Conservation (phyloP, 92 coral and sea anemone genomes). For the Siderastrea radians region DNA sequence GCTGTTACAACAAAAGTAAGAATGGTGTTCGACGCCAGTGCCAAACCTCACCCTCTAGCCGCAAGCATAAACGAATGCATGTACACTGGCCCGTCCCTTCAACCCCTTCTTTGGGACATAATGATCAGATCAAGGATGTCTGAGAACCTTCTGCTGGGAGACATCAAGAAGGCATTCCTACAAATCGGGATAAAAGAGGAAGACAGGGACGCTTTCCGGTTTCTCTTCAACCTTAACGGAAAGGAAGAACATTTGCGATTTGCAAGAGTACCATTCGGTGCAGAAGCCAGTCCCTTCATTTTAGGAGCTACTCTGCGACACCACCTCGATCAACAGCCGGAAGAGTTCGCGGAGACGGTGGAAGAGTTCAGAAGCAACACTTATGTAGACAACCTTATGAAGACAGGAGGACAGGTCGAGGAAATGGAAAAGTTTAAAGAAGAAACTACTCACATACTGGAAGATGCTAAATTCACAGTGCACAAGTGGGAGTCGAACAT, state of each 20-base stretch:
- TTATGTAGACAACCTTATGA: constrained; percentile 48
- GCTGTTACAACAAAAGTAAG: constrained; percentile 62
- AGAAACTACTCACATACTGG: constrained; percentile 38
- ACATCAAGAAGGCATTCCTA: constrained; percentile 58
- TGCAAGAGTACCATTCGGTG: constrained; percentile 51
- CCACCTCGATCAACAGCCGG: constrained; percentile 24
- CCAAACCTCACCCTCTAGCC: constrained; percentile 50
- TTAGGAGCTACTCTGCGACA: constrained; percentile 36
- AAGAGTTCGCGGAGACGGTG: constrained; percentile 25
- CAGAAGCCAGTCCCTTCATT: constrained; percentile 56
- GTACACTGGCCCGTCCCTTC: constrained; percentile 64
- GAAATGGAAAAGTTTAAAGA: constrained; percentile 31
- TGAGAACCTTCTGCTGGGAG: constrained; percentile 38
- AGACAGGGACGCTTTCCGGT: constrained; percentile 57
- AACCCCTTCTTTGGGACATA: constrained; percentile 58
- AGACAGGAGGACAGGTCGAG: constrained; percentile 16
- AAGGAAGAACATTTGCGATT: constrained; percentile 43
- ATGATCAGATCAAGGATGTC: constrained; percentile 58
- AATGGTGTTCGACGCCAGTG: constrained; percentile 77
- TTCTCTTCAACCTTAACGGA: constrained; percentile 43
- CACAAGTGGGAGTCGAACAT: constrained; percentile 61
- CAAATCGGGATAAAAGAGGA: constrained; percentile 46
- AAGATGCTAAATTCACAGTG: constrained; percentile 36
- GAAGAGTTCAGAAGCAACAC: constrained; percentile 47
- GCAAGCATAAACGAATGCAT: constrained; percentile 61